phyloP scores from a whole-genome alignment of 2,888 invertebrate species.

The Drosophila quinaria region DNA sequence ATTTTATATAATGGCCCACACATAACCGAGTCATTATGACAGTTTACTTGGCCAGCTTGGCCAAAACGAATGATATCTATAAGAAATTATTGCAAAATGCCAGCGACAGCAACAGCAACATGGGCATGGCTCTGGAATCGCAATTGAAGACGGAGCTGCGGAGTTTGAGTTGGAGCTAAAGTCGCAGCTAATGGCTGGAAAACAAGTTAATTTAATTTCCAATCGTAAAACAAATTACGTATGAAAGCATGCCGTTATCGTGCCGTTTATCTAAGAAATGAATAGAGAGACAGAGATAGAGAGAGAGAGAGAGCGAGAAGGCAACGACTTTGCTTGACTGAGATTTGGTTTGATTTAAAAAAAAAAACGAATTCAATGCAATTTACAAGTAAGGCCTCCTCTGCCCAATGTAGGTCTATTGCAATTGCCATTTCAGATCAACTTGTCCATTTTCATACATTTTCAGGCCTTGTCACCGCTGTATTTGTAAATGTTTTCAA shows the following conservation, averaged over 20 bases:
- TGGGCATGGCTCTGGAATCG: slow-evolving; percentile 45
- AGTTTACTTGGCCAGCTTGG: slow-evolving; percentile 66
- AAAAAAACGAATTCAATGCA: slow-evolving; percentile 58
- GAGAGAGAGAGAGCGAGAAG: slow-evolving; percentile 10
- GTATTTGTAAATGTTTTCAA: slow-evolving; percentile 5
- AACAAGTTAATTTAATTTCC: slow-evolving; percentile 81
- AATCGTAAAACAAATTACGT: slow-evolving; percentile 81
- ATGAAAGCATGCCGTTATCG: slow-evolving; percentile 79
- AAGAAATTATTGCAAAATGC: slow-evolving; percentile 69
- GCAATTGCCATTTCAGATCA: slow-evolving; percentile 69
- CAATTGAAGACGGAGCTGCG: slow-evolving; percentile 10
- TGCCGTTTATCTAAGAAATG: slow-evolving; percentile 53
- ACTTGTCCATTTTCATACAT: slow-evolving; percentile 65
- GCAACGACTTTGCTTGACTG: slow-evolving; percentile 48
- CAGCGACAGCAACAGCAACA: slow-evolving; percentile 44
- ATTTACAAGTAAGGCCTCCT: slow-evolving; percentile 61
- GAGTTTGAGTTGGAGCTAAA: slow-evolving; percentile 3
- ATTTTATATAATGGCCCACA: slow-evolving; percentile 73
- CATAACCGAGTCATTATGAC: slow-evolving; percentile 80
- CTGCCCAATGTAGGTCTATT: slow-evolving; percentile 67
- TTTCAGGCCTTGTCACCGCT: slow-evolving; percentile 62
- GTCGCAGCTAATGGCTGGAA: slow-evolving; percentile 55
- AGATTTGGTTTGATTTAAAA: slow-evolving; percentile 42
- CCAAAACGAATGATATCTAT: slow-evolving; percentile 69
- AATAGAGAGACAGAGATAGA: not conserved